phyloP scores from a whole-genome alignment of 2,113 vertebrate species.

The Anguilla japonica region DNA sequence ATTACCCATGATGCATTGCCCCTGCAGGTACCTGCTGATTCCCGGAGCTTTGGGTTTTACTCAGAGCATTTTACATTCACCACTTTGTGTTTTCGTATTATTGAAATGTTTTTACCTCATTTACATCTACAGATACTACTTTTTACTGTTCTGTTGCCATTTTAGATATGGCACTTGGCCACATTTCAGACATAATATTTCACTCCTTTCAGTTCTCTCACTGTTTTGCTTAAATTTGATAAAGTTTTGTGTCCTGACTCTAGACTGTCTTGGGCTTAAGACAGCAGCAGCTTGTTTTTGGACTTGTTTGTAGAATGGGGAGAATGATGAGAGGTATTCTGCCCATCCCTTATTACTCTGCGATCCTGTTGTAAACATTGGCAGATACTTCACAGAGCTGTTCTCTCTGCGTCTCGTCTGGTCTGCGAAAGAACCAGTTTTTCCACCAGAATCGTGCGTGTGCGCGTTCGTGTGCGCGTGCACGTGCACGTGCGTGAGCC shows the following conservation, averaged over 20 bases:
- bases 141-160: too few species aligned
- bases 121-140: too few species aligned
- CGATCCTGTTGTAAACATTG: neutral
- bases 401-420: neutral
- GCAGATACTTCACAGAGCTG: neutral
- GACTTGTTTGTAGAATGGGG: too few species aligned
- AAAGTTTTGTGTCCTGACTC: too few species aligned
- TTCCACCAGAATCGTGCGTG: neutral
- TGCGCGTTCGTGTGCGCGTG: too few species aligned
- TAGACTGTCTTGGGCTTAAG: too few species aligned
- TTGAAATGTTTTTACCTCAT: too few species aligned
- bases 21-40: constrained; percentile 75
- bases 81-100: neutral
- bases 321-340: neutral
- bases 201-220: too few species aligned
- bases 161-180: too few species aligned
- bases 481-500: neutral
- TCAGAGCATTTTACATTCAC: neutral
- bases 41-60: neutral
- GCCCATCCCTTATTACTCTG: neutral
- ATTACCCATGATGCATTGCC: constrained; percentile 83
- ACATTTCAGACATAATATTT: too few species aligned
- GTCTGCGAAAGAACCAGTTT: neutral
- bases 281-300: too few species aligned
- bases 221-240: too few species aligned